Percentiles rank a stretch among this genome's conserved stretches.
phyloP scores from a whole-genome alignment of 2,113 vertebrate species.

The Ameiurus melas region DNA sequence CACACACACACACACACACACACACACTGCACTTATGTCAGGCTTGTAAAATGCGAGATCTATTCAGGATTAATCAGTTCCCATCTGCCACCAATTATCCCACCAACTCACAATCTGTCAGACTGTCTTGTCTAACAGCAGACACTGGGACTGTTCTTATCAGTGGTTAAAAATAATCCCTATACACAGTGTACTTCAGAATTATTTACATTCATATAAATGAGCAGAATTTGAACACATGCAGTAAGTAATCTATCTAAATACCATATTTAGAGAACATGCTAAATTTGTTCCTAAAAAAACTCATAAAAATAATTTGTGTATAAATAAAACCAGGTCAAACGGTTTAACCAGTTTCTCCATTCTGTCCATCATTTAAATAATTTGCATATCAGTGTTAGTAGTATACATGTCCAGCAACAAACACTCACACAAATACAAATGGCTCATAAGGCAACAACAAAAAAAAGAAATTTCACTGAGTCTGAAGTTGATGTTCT shows the following conservation, averaged over 20 bases:
- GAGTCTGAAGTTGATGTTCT: neutral
- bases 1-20: neutral
- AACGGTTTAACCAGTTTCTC: neutral
- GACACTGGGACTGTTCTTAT: slow-evolving; percentile 8
- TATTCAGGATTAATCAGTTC: slow-evolving; percentile 67
- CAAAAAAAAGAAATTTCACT: neutral
- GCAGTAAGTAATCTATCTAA: neutral
- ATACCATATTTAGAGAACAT: neutral
- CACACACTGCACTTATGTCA: slow-evolving; percentile 55
- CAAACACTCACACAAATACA: neutral
- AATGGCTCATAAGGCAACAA: neutral
- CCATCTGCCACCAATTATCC: slow-evolving; percentile 72
- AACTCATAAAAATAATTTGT: neutral
- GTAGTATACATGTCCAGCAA: neutral
- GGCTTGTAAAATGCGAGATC: slow-evolving; percentile 61
- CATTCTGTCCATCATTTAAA: neutral
- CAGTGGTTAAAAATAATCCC: neutral
- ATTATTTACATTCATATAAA: neutral
- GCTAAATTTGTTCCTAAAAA: neutral
- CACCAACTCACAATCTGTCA: slow-evolving; percentile 60
- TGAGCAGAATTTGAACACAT: neutral
- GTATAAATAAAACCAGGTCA: too few species aligned
- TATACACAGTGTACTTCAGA: neutral
- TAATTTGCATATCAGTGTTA: neutral
- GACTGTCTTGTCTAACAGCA: neutral